Conservation (phyloP, 1,140 invertebrate genomes). For the Drosophila hydei region DNA sequence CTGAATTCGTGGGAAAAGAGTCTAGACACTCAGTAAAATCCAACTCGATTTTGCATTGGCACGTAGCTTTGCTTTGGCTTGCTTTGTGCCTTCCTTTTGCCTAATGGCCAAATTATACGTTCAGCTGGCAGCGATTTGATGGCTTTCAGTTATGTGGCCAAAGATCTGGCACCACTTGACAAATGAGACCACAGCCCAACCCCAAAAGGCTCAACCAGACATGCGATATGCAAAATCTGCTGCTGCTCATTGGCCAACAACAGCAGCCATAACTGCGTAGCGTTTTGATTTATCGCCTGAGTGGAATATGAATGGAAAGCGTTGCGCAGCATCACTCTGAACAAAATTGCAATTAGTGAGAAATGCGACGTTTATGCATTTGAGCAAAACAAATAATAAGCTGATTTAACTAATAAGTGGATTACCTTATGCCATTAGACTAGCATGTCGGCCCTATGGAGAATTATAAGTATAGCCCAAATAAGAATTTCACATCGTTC, state of each 20-base stretch:
- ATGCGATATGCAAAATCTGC: slow-evolving; percentile 38
- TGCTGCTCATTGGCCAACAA: slow-evolving; percentile 8
- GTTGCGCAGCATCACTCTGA: background rate
- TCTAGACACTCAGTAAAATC: slow-evolving; percentile 59
- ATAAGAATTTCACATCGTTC: background rate
- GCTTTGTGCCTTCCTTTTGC: slow-evolving; percentile 13
- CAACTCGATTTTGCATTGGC: slow-evolving; percentile 53
- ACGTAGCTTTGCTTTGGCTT: slow-evolving; percentile 39
- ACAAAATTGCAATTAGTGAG: background rate
- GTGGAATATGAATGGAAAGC: background rate
- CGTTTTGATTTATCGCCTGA: slow-evolving; percentile 1
- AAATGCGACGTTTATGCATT: too few relatives aligned
- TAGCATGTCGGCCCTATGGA: too few relatives aligned
- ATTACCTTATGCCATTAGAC: too few relatives aligned
- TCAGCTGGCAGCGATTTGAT: slow-evolving; percentile 17
- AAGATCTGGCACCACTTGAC: slow-evolving; percentile 45
- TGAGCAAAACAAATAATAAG: background rate
- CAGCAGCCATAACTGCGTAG: background rate
- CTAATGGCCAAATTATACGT: slow-evolving; percentile 48
- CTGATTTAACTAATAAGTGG: background rate
- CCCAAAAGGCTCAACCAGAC: slow-evolving; percentile 16
- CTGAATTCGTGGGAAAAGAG: slow-evolving; percentile 37
- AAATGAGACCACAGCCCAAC: slow-evolving; percentile 31
- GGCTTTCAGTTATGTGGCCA: slow-evolving; percentile 28
- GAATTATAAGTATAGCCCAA: too few relatives aligned